These are phyloP conservation scores for Stenotaenia linearis DNA, from an alignment of 2,888 invertebrate species.

Conservation along the genomic window DNA sequence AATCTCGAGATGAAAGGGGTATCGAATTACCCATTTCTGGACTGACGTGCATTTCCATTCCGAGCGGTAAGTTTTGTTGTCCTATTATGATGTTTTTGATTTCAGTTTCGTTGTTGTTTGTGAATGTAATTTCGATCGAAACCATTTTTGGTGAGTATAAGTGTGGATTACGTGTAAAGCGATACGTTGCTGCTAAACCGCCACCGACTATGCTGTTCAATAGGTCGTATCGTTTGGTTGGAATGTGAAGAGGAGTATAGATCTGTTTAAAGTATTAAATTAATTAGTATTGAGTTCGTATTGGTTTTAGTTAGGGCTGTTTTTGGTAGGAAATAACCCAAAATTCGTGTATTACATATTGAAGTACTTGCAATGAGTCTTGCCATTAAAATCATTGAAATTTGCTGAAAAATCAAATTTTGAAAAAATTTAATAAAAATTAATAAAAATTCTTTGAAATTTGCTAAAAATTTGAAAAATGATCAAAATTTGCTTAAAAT, in stretches of 20 bases:
- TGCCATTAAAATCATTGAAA: no score
- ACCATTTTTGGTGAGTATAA: constrained; percentile 75
- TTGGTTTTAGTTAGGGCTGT: no score
- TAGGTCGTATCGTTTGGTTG: constrained; percentile 58
- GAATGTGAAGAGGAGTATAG: constrained; percentile 56
- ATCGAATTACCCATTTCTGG: constrained; percentile 55
- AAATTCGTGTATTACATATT: no score
- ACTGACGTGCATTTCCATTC: constrained; percentile 70
- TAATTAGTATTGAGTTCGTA: no score
- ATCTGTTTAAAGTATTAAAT: no score
- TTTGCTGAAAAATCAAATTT: no score
- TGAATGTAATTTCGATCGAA: constrained; percentile 70
- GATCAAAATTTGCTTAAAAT: no score
- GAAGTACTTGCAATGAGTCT: no score
- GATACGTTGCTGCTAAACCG: constrained; percentile 51
- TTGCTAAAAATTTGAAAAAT: no score
- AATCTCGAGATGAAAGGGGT: neutral
- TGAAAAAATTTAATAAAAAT: no score
- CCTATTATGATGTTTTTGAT: constrained; percentile 64
- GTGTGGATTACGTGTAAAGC: constrained; percentile 73
- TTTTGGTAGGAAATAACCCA: no score
- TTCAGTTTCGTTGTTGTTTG: constrained; percentile 63
- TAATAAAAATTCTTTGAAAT: no score
- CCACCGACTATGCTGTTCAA: constrained; percentile 64
- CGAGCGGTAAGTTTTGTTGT: constrained; percentile 58